Conservation (phyloP, 2,888 invertebrate genomes). For the Steinernema carpocapsae region DNA sequence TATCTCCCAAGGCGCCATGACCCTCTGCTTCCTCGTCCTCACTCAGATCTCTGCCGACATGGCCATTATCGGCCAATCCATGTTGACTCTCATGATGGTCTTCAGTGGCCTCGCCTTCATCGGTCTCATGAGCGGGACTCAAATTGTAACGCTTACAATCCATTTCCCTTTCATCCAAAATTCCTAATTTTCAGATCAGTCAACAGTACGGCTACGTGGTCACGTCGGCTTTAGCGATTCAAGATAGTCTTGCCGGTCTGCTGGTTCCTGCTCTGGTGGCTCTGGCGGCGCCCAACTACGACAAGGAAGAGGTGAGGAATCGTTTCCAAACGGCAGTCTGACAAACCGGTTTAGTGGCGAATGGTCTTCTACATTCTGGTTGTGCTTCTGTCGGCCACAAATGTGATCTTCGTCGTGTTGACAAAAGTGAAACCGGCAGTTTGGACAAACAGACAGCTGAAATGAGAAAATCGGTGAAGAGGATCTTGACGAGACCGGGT, state of each 20-base stretch:
- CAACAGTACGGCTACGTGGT: slow-evolving; percentile 36
- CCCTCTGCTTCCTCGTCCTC: not conserved
- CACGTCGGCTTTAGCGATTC: slow-evolving; percentile 28
- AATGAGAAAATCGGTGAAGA: not conserved
- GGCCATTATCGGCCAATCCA: slow-evolving; percentile 9
- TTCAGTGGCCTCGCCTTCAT: slow-evolving; percentile 29
- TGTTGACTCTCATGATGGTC: slow-evolving; percentile 4
- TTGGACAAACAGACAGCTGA: slow-evolving; percentile 15
- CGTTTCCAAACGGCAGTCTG: not conserved
- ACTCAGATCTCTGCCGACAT: not conserved
- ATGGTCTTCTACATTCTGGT: not conserved
- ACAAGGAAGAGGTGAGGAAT: not conserved
- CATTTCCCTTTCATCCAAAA: not conserved
- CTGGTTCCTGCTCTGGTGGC: slow-evolving; percentile 30
- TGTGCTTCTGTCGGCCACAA: not conserved
- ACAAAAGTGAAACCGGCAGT: not conserved
- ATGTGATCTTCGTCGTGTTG: not conserved
- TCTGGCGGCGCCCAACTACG: slow-evolving; percentile 11
- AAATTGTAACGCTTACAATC: slow-evolving; percentile 6
- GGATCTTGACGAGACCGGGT: not conserved
- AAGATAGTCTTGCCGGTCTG: slow-evolving; percentile 36
- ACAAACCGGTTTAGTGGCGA: not conserved
- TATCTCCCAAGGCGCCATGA: not conserved
- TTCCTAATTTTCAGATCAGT: slow-evolving; percentile 12
- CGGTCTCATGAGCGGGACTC: slow-evolving; percentile 8